These are phyloP conservation scores for Choloepus hoffmanni DNA, from an alignment of 2,113 vertebrate genomes.

Conservation along the genomic window DNA sequence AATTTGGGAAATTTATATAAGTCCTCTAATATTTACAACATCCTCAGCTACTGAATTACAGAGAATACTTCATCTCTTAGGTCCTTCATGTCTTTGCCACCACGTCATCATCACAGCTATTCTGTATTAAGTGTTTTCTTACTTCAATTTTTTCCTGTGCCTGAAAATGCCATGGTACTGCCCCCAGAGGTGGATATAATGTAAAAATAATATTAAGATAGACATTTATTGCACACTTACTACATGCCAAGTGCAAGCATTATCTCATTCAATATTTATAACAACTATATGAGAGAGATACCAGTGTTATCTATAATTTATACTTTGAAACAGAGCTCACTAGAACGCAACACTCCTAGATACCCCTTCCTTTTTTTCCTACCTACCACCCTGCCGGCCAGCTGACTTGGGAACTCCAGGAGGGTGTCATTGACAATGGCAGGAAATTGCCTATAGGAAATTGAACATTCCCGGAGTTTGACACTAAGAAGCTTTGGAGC, in stretches of 20 bases:
- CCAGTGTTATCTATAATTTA: conserved; percentile 60
- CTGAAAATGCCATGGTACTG: not conserved
- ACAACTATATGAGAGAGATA: conserved; percentile 16
- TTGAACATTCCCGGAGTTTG: not conserved
- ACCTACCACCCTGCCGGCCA: not conserved
- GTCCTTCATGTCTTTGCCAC: not conserved
- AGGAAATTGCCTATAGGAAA: not conserved
- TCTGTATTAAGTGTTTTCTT: not conserved
- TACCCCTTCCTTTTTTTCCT: not conserved
- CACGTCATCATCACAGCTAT: not conserved
- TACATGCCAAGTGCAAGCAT: not conserved
- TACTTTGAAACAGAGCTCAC: not conserved
- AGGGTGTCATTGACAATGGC: not conserved
- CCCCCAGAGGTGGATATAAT: not conserved
- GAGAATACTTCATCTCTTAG: not conserved
- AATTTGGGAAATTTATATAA: not conserved
- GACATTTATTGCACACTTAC: conserved; percentile 29
- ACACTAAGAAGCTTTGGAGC: not conserved
- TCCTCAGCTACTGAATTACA: not conserved
- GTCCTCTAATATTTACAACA: not conserved
- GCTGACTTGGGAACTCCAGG: conserved; percentile 14
- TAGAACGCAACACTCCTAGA: not conserved
- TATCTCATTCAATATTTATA: conserved; percentile 45
- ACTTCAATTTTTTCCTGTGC: not conserved
- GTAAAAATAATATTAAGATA: not conserved